Conservation (phyloP, 1,140 invertebrate species). For the Drosophila malerkotliana region DNA sequence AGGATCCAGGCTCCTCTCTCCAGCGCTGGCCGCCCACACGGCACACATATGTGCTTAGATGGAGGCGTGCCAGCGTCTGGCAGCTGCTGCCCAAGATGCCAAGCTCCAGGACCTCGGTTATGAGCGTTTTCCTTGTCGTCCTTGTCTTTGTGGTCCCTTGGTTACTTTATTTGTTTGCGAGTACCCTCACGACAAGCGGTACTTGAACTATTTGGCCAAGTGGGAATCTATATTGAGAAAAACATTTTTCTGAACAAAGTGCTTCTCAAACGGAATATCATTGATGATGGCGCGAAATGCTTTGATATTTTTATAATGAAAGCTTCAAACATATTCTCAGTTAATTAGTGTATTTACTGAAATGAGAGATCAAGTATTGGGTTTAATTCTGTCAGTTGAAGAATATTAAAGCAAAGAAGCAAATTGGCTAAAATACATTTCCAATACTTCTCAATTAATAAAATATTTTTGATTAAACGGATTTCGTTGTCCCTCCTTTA, state of each 20-base stretch:
- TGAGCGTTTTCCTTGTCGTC: conserved; percentile 63
- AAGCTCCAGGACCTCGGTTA: conserved; percentile 56
- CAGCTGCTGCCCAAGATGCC: conserved; percentile 53
- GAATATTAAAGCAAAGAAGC: too few species aligned
- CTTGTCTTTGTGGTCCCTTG: conserved; percentile 44
- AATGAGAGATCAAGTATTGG: too few species aligned
- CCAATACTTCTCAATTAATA: not conserved
- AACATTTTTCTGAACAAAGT: not conserved
- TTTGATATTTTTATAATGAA: too few species aligned
- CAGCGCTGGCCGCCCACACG: conserved; percentile 3
- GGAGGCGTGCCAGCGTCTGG: conserved; percentile 50
- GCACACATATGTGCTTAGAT: conserved; percentile 23
- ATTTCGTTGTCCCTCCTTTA: conserved; percentile 1
- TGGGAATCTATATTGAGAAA: conserved; percentile 14
- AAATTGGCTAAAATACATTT: too few species aligned
- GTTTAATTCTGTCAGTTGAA: too few species aligned
- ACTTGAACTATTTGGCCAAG: conserved; percentile 33
- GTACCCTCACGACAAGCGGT: conserved; percentile 28
- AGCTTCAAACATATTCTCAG: not conserved
- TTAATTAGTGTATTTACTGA: not conserved
- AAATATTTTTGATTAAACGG: not conserved
- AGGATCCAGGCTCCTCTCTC: not conserved
- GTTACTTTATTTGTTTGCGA: conserved; percentile 39
- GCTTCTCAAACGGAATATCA: conserved; percentile 1
- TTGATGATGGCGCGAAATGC: not conserved